Evolutionary conservation across 2,113 vertebrate genomes (phyloP).

Genomic region (Drymodes brunneopygia): DNA sequence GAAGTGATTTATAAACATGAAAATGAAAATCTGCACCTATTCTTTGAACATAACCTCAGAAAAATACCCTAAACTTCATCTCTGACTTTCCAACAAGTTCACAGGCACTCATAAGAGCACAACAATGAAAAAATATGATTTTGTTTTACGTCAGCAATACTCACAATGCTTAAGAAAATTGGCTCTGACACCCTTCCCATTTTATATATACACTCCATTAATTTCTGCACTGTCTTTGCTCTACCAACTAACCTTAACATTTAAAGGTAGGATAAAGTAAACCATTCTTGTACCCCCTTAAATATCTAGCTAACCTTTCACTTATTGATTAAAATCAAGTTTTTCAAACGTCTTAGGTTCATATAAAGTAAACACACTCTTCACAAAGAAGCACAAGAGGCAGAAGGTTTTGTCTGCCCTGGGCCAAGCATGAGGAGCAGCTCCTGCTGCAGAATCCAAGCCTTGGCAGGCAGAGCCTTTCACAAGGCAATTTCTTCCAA

Average conservation of each 20-base stretch:
- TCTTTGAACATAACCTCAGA: background rate
- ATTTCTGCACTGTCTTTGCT: background rate
- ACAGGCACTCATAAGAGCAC: background rate
- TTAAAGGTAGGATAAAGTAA: slow-evolving; percentile 32
- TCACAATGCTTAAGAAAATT: background rate
- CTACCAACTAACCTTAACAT: background rate
- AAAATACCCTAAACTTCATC: background rate
- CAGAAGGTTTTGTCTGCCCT: background rate
- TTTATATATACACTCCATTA: background rate
- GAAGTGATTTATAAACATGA: background rate
- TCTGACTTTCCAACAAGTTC: background rate
- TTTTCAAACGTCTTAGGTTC: background rate
- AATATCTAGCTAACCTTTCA: background rate
- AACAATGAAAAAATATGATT: background rate
- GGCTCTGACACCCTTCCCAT: background rate
- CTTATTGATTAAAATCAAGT: background rate
- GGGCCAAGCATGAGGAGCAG: background rate
- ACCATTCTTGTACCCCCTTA: background rate
- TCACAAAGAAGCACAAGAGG: background rate
- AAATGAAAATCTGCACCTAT: background rate
- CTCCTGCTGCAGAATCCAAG: background rate
- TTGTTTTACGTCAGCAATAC: background rate
- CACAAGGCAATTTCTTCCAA: background rate
- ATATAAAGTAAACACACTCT: background rate
- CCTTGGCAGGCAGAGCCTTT: background rate